phyloP scores from a whole-genome alignment of 1,140 invertebrate genomes.

The Eulimnadia texana region DNA sequence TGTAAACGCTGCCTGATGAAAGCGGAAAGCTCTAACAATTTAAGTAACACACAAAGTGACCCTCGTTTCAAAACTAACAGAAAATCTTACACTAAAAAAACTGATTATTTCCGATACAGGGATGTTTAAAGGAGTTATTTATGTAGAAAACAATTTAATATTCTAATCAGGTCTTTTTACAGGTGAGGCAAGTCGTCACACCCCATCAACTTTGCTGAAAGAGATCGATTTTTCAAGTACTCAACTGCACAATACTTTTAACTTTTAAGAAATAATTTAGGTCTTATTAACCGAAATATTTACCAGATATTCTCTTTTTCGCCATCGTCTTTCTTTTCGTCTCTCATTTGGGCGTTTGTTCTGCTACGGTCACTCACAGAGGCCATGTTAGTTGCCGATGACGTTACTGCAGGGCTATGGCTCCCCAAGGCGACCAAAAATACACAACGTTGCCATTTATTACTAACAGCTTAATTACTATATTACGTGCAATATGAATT shows the following conservation, averaged over 20 bases:
- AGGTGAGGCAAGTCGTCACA: background rate
- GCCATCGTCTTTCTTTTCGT: conserved; percentile 25
- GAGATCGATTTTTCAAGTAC: conserved; percentile 1
- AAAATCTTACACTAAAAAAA: too few relatives aligned
- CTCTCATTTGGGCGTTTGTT: conserved; percentile 9
- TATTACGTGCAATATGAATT: too few relatives aligned
- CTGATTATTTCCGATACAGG: too few relatives aligned
- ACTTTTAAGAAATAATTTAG: background rate
- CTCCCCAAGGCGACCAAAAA: background rate
- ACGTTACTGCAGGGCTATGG: background rate
- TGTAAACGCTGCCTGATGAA: background rate
- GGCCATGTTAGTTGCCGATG: conserved; percentile 7
- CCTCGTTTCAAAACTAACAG: too few relatives aligned
- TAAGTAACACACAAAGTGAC: background rate
- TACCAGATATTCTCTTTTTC: conserved; percentile 32
- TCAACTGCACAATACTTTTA: background rate
- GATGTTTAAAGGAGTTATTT: too few relatives aligned
- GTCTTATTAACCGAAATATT: conserved; percentile 11
- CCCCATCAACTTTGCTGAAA: background rate
- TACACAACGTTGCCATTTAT: background rate
- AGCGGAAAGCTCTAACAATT: background rate
- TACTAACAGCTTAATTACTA: too few relatives aligned
- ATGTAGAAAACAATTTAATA: background rate
- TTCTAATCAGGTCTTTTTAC: background rate
- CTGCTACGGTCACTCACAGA: conserved; percentile 4